Evolutionary conservation across 2,113 vertebrate species (phyloP), one percentile per base, ranked within the genome.

Genomic region (Apeltes quadracus): DNA sequence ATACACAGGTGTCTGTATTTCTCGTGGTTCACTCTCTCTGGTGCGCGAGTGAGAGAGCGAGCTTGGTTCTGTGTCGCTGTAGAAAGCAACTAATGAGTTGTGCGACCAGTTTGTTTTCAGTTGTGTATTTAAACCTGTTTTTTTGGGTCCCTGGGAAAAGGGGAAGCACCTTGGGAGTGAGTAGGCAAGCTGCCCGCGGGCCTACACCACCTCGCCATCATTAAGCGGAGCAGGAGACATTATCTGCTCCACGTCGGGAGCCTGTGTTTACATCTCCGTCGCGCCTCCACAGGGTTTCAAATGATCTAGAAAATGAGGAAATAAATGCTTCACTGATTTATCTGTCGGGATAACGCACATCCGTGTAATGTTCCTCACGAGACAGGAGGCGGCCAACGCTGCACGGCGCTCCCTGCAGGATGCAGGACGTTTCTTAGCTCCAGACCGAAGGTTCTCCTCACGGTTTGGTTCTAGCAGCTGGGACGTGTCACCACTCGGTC

Each of bases 251-350:
- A 23, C 50, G 39, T 55, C 12, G 27, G 66, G 51, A 74, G 46
- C 65, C 54, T 36, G 61, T 62, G 74, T 27, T 66, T 68, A 75
- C 66, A 71, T 57, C 75, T 70, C 54, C 34, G 59, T 0, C 55
- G 13, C 9, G 13, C 38, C 20, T n/a, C 64, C 32, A 29, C 44
- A 29, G 51, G 25, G 50, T 34, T 53, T 61, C 25, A 72, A 76
- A 75, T 73, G 55, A 79, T 53, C 27, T 50, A 51, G 70, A 85
- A 81, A 78, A 82, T 51, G 53, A 79, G 79, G 61, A 15, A 74
- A 63, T 73, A 76, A 77, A 65, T 59, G 67, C 46, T 70, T 46
- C 32, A 54, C n/a, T 66, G 53, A 59, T 75, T 71, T 54, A 56
- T 32, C 63, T 55, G 51, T 16, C 20, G 75, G 76, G 57, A n/a